Evolutionary conservation across 2,113 vertebrate species (phyloP), one percentile per base, ranked within the genome.

Genomic region (Sinocyclocheilus maitianheensis): DNA sequence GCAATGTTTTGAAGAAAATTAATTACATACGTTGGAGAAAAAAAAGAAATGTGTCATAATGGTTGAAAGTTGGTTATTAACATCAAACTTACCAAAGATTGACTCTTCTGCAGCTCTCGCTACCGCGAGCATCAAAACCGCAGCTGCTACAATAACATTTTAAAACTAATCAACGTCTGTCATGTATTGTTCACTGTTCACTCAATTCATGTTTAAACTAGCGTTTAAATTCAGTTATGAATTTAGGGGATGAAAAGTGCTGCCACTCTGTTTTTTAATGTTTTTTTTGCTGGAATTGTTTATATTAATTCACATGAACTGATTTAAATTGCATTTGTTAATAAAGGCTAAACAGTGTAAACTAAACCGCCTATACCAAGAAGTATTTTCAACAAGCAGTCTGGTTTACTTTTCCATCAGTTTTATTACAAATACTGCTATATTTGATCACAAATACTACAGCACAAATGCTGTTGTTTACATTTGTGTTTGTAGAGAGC

Each of bases 281-380:
- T 46, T 71, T 46, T 10, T 74, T 43, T 10, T 43, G 37, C 11
- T 71, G 69, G 16, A 37, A 71, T 22, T 72, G 9, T 37, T 71
- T 71, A 11, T 71, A 71, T 22, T 71, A 18, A 16, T n/a, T 55
- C 6, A 77, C 67, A 82, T 48, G 18, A 81, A 26, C 30, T 30
- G 48, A 81, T 88, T 77, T 62, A 53, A 83, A 55, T 58, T 8
- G 79, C 58, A 63, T 37, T 83, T 85, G 81, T 43, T 43, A 43
- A 43, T 43, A 8, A 43, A 7, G 40, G 40, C 5, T 43, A 43
- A 8, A 34, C 30, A 12, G 13, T 75, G 53, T 18, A 20, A 34
- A 34, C 20, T 20, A 60, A 55, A 22, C 53, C 46, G 37, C n/a
- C 80, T 37, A 40, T 13, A 0, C 43, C 51, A 13, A 10, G 46